Percentiles rank a stretch among this genome's conserved stretches.
Evolutionary conservation across 1,140 invertebrate genomes (phyloP).

Genomic region (Bombus sibiricus): DNA sequence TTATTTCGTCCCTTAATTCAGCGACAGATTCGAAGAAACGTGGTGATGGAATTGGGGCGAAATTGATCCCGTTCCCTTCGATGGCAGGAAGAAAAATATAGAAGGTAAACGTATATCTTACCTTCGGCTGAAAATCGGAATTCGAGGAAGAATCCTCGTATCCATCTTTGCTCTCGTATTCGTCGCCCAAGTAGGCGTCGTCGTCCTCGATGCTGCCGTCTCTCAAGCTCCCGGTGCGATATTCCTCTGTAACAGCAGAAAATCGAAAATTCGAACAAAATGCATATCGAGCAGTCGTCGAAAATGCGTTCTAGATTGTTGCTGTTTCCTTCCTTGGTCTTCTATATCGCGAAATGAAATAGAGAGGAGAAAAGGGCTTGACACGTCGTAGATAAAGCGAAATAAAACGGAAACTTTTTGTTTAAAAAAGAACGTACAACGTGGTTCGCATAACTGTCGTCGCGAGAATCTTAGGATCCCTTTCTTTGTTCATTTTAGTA

Average conservation of each 20-base stretch:
- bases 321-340: background rate
- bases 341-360: background rate
- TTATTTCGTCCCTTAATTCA: background rate
- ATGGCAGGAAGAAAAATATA: constrained; percentile 15
- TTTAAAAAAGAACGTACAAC: background rate
- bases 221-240: constrained; percentile 55
- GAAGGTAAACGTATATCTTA: constrained; percentile 53
- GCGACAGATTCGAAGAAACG: background rate
- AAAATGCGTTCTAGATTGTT: constrained; percentile 14
- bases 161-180: constrained; percentile 67
- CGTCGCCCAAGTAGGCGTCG: constrained; percentile 70
- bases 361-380: background rate
- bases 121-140: constrained; percentile 62
- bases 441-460: no score
- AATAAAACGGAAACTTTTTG: background rate
- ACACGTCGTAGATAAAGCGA: no score
- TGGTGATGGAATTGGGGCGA: background rate
- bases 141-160: constrained; percentile 59
- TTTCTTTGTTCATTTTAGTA: no score
- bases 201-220: constrained; percentile 60
- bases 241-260: constrained; percentile 62
- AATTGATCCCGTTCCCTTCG: constrained; percentile 1
- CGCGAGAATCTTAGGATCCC: no score
- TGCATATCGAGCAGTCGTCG: background rate
- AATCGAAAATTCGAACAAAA: constrained; percentile 26